Conservation (phyloP, 2,888 invertebrate genomes). For the Cerastis rubricosa region DNA sequence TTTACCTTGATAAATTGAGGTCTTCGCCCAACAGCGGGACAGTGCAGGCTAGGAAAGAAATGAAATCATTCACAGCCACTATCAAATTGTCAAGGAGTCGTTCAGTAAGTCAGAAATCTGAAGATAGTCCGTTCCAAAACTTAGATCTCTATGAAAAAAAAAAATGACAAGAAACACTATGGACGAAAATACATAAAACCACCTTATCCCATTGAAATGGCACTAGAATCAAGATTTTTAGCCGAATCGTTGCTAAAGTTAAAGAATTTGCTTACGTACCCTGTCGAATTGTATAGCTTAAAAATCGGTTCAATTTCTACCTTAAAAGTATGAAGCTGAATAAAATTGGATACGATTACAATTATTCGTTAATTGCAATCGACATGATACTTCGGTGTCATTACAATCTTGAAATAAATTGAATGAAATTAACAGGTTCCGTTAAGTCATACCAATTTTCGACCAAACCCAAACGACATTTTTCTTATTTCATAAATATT, state of each 20-base stretch:
- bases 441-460: conserved; percentile 21
- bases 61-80: background rate
- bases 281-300: conserved; percentile 7
- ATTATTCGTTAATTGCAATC: conserved; percentile 31
- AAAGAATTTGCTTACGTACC: background rate
- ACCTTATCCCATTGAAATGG: background rate
- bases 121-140: background rate
- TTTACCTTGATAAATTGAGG: no score
- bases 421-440: conserved; percentile 16
- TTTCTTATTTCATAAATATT: conserved; percentile 4
- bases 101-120: background rate
- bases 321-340: background rate
- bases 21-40: no score
- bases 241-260: background rate
- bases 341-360: conserved; percentile 28
- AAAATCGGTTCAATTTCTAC: conserved; percentile 11
- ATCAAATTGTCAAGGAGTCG: background rate
- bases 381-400: conserved; percentile 11
- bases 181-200: background rate
- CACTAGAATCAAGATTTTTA: background rate
- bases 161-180: background rate
- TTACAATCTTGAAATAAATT: conserved; percentile 17
- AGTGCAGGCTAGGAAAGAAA: no score
- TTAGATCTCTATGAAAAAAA: background rate
- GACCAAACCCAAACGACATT: conserved; percentile 16